Evolutionary conservation across 2,797 vertebrate genomes (phyloP).

Genomic region (Limnodromus scolopaceus): DNA sequence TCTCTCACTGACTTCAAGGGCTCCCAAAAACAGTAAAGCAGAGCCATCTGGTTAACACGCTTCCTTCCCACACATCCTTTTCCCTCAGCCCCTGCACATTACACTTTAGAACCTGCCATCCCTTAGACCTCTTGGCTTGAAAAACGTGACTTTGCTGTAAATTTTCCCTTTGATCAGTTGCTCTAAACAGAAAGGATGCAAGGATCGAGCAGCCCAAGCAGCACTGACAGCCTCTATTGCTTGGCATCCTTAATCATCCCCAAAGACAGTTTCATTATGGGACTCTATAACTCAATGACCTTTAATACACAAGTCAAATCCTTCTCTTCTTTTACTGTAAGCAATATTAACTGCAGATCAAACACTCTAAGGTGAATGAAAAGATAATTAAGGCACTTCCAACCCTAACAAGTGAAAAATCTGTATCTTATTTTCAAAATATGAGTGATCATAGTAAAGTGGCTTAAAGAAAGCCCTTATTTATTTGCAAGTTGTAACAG

Average conservation of each 20-base stretch:
- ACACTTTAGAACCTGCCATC: constrained; percentile 43
- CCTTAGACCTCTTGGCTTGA: background rate
- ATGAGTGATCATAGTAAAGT: background rate
- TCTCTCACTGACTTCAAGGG: constrained; percentile 29
- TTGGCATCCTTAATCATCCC: background rate
- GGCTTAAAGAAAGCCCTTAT: background rate
- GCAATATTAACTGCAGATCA: background rate
- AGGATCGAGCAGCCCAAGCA: background rate
- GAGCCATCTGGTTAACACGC: constrained; percentile 54
- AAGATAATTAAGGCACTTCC: background rate
- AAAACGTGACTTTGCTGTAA: constrained; percentile 30
- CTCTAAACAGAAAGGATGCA: background rate
- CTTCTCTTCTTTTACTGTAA: background rate
- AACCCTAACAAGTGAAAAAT: background rate
- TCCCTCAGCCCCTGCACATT: constrained; percentile 39
- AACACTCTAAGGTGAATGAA: background rate
- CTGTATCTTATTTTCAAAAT: background rate
- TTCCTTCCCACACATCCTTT: constrained; percentile 44
- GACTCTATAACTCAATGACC: background rate
- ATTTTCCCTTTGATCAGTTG: background rate
- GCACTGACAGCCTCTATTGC: background rate
- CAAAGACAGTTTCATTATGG: constrained; percentile 23
- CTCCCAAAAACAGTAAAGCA: constrained; percentile 27
- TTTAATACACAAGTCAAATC: constrained; percentile 1
- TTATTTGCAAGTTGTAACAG: background rate